These are phyloP conservation scores for Chloroceryle aenea DNA, from an alignment of 2,113 vertebrate species.

Conservation along the genomic window DNA sequence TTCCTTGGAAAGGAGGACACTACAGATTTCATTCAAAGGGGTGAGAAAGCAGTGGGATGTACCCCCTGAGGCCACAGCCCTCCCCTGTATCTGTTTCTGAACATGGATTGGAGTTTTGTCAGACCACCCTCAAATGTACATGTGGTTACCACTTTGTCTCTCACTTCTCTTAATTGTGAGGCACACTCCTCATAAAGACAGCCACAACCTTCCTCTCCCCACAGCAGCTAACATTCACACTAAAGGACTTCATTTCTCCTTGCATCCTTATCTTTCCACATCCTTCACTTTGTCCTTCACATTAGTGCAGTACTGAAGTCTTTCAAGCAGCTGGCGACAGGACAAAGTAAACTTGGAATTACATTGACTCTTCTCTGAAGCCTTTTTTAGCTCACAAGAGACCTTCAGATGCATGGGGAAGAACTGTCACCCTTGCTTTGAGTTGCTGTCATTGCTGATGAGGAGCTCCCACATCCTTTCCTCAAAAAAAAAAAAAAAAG, in stretches of 20 bases:
- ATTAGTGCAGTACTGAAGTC: background rate
- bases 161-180: background rate
- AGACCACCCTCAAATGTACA: background rate
- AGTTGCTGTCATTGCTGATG: background rate
- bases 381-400: background rate
- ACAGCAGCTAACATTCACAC: background rate
- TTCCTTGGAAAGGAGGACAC: background rate
- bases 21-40: background rate
- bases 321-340: background rate
- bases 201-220: background rate
- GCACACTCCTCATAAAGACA: background rate
- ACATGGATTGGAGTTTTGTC: background rate
- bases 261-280: background rate
- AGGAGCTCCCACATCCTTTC: background rate
- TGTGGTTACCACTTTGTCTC: background rate
- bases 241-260: background rate
- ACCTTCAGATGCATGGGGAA: background rate
- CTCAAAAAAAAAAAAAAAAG: background rate
- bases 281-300: background rate
- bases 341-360: background rate
- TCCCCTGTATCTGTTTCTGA: background rate
- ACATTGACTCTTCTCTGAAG: background rate
- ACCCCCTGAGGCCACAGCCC: background rate
- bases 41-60: background rate
- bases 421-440: background rate